These are phyloP conservation scores for Hypolimnas misippus DNA, from an alignment of 2,888 invertebrate species.

Conservation along the genomic window DNA sequence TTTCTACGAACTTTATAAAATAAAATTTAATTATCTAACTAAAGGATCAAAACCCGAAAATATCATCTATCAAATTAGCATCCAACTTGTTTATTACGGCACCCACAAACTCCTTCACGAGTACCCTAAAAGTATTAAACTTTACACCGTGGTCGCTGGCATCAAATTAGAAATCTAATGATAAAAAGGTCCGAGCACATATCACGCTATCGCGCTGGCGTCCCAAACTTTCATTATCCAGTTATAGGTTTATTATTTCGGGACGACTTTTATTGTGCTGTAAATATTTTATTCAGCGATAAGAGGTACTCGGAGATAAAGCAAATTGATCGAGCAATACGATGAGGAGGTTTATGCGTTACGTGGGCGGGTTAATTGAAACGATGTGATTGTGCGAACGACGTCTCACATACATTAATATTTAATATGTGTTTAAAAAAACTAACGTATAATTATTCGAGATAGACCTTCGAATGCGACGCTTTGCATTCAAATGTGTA, in stretches of 20 bases:
- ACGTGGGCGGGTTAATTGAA: slow-evolving; percentile 78
- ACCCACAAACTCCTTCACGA: slow-evolving; percentile 14
- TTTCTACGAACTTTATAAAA: not conserved
- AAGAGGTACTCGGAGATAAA: slow-evolving; percentile 74
- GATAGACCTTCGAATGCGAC: slow-evolving; percentile 31
- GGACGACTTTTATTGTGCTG: slow-evolving; percentile 77
- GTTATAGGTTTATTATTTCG: slow-evolving; percentile 76
- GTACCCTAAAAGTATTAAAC: slow-evolving; percentile 26
- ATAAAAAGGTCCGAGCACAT: slow-evolving; percentile 27
- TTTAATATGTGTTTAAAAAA: slow-evolving; percentile 64
- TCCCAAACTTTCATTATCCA: slow-evolving; percentile 59
- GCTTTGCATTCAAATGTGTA: slow-evolving; percentile 29
- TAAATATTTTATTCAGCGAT: slow-evolving; percentile 80
- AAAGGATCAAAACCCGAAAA: not conserved
- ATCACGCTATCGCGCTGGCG: slow-evolving; percentile 40
- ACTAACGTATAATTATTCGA: slow-evolving; percentile 50
- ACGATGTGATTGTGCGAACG: slow-evolving; percentile 70
- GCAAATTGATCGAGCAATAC: slow-evolving; percentile 71
- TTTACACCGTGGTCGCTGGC: slow-evolving; percentile 22
- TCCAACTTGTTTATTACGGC: slow-evolving; percentile 16
- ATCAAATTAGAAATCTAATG: slow-evolving; percentile 35
- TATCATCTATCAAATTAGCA: slow-evolving; percentile 14
- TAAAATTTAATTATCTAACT: not conserved
- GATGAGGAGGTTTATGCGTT: slow-evolving; percentile 59
- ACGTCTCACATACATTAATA: slow-evolving; percentile 68